Base-by-base conservation (phyloP, 2,797 vertebrate species). In the Chanos chanos region DNA sequence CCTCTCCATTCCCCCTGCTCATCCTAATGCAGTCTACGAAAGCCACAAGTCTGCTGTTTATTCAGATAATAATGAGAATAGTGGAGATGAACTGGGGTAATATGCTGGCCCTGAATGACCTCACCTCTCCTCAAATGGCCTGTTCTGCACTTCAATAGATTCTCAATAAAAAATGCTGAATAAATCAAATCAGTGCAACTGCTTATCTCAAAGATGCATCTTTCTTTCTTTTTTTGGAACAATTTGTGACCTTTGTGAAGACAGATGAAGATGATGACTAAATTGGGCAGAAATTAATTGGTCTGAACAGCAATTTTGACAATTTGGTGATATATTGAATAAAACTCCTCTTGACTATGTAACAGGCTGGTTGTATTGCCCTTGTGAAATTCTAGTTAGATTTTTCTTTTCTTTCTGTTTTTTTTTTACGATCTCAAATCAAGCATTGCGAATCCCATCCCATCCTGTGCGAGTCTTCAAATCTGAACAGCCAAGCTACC, bases 381-480 rank as follows among this genome's bases (percentile, higher is more conserved):
- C 10, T 31, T 15, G 16, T 31, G 8, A 31, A 30, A 27, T 27
- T n/a, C n/a, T 15, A 25, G n/a, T 27, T 19, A 7, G 37, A 30
- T 15, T 3, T 28, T 25, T 4, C 12, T 5, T 16, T 21, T 34
- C 13, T 7, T 58, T 47, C 3, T n/a, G 37, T 30, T 15, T 3
- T 28, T 25, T 4, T 12, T 5, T 16, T 21, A 34, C 13, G 7
- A 58, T 47, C 3, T 31, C 18, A 41, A 22, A 36, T 12, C 43
- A 19, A 65, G 33, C 62, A 60, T 30, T 33, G 30, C 39, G 59
- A 68, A 76, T 70, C 74, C 62, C 59, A 67, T 7, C 25, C 21
- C 63, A 73, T 66, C 36, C 47, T n/a, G 34, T 39, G 67, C 68
- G 75, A 58, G 64, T 82, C 62, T 80, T 59, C 74, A 45, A 81